phyloP scores from a whole-genome alignment of 2,888 invertebrate species.

The Stictocephala bisonia region DNA sequence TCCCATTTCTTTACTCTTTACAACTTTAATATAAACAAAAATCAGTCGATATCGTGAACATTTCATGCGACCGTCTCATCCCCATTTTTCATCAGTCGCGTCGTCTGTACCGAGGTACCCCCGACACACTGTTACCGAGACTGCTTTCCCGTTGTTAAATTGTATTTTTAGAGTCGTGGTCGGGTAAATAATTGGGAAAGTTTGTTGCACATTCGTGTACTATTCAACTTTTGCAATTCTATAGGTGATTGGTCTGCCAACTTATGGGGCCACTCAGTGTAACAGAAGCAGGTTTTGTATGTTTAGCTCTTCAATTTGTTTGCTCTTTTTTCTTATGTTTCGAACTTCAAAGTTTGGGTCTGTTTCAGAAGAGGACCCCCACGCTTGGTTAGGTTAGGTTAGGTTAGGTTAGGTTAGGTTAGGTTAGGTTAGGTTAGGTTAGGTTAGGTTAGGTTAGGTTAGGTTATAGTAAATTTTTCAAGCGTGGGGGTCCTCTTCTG shows the following conservation, averaged over 20 bases:
- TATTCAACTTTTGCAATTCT: background rate
- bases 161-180: constrained; percentile 22
- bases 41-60: constrained; percentile 35
- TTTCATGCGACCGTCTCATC: constrained; percentile 32
- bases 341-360: no score
- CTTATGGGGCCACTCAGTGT: background rate
- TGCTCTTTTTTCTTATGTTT: no score
- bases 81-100: constrained; percentile 34
- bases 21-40: constrained; percentile 40
- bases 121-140: background rate
- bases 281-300: no score
- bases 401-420: no score
- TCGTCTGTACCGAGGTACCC: background rate
- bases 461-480: no score
- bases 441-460: no score
- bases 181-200: constrained; percentile 33
- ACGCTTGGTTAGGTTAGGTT: no score
- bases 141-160: background rate
- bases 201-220: constrained; percentile 1
- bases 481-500: no score
- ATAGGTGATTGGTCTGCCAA: constrained; percentile 1
- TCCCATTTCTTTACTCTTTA: constrained; percentile 47
- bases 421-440: no score
- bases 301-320: no score
- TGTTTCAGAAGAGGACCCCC: no score